Evolutionary conservation across 1,140 invertebrate genomes (phyloP), one percentile per base, ranked within the genome.

Genomic region (Drosophila tsacasi): DNA sequence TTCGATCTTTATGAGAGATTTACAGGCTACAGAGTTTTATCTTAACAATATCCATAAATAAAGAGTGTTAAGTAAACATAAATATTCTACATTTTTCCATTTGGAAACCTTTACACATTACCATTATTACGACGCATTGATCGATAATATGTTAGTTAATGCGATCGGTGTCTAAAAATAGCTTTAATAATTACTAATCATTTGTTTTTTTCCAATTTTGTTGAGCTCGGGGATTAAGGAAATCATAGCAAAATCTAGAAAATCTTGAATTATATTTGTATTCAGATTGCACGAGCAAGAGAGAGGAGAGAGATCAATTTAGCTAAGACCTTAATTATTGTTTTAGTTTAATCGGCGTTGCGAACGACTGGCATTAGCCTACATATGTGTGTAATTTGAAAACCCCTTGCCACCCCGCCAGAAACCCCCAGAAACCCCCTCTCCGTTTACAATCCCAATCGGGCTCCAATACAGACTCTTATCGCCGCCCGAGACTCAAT

Each of bases 401-500:
- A 54, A 60, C 50, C 50, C 68, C 57, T 54, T 64, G 21, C 69
- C 50, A 23, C 21, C n/a, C n/a, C n/a, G n/a, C n/a, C n/a, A n/a
- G n/a, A n/a, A n/a, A n/a, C n/a, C 40, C 0, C 13, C 49, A 47
- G 13, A 7, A 32, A 37, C 47, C 52, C 60, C 73, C 60, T 35
- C 17, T 13, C 35, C 57, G 13, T 37, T 72, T 72, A 72, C 47
- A 77, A 77, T 47, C 78, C 54, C 79, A 69, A 59, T 49, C 71
- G 64, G 65, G 59, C 64, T 72, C 55, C 59, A 64, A 63, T 67
- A 76, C 65, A 76, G 54, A 60, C 84, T 74, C 79, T 83, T 84
- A 84, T 85, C 77, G 65, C 19, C 80, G 49, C n/a, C 63, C 67
- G 78, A 44, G 66, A 76, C 68, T 80, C 65, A 87, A 86, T 86